Evolutionary conservation across 2,113 vertebrate species (phyloP).

Genomic region (Crocuta crocuta): DNA sequence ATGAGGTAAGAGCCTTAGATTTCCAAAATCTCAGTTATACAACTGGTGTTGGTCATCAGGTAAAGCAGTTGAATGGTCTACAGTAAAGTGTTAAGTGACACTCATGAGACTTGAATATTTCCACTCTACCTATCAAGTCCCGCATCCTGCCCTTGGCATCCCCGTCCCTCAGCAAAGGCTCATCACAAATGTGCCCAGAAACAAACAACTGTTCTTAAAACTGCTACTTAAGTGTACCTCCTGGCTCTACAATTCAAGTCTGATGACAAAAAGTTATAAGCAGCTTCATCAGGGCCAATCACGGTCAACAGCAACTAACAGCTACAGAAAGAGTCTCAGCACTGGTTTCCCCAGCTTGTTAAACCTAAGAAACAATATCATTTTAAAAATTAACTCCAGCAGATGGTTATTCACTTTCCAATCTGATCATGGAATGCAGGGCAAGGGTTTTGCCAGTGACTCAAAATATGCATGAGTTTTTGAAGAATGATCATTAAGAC

Average conservation of each 20-base stretch:
- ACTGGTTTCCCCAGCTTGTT: not conserved
- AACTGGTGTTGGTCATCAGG: not conserved
- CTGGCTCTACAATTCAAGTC: not conserved
- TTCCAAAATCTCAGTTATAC: not conserved
- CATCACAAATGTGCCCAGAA: not conserved
- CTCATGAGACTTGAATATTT: not conserved
- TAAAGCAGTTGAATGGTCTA: not conserved
- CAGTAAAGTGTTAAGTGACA: not conserved
- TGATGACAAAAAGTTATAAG: not conserved
- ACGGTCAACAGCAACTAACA: slow-evolving; percentile 13
- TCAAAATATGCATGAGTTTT: not conserved
- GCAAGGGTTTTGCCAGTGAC: not conserved
- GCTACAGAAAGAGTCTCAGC: no score
- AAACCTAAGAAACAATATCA: not conserved
- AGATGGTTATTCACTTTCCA: not conserved
- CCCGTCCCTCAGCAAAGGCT: not conserved
- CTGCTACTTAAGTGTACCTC: not conserved
- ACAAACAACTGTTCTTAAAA: not conserved
- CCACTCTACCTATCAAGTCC: not conserved
- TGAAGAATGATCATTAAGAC: not conserved
- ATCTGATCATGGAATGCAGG: not conserved
- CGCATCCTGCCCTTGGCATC: not conserved
- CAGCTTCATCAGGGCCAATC: not conserved
- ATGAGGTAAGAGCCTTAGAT: not conserved
- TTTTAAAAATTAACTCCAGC: not conserved